Percentiles rank a stretch among this genome's conserved stretches.
phyloP scores from a whole-genome alignment of 1,140 invertebrate genomes.

The Harpegnathos saltator region DNA sequence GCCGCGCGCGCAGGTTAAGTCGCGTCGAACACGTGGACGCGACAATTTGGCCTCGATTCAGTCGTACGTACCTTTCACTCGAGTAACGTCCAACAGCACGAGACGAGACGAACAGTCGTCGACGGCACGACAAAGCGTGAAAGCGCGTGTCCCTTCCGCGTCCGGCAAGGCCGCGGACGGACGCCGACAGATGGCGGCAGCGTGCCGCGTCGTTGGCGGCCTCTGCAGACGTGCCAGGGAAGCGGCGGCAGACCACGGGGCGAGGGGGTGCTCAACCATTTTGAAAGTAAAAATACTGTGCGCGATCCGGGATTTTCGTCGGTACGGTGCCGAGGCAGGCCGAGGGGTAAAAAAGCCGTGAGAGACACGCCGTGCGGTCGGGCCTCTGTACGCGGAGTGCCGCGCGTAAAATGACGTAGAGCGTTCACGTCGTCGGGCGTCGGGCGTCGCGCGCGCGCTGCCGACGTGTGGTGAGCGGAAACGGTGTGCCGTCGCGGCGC shows the following conservation, averaged over 20 bases:
- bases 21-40: no score
- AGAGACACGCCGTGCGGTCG: constrained; percentile 48
- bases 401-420: constrained; percentile 76
- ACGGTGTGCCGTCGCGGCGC: constrained; percentile 72
- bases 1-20: no score
- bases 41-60: no score
- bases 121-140: no score
- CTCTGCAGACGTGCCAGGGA: not conserved
- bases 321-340: constrained; percentile 33
- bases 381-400: constrained; percentile 61
- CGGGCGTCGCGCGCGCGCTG: constrained; percentile 66
- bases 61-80: no score
- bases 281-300: constrained; percentile 82
- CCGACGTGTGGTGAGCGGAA: constrained; percentile 70
- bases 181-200: constrained; percentile 58
- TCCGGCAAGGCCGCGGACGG: not conserved
- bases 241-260: not conserved
- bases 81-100: no score
- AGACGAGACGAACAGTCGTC: no score
- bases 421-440: constrained; percentile 55
- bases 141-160: no score
- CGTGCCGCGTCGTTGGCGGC: not conserved
- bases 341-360: constrained; percentile 65
- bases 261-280: constrained; percentile 75
- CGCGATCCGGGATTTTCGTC: constrained; percentile 76